Percentiles rank a stretch among this genome's conserved stretches.
These are phyloP conservation scores for Oncorhynchus clarkii DNA, from an alignment of 2,113 vertebrate genomes.

Conservation along the genomic window DNA sequence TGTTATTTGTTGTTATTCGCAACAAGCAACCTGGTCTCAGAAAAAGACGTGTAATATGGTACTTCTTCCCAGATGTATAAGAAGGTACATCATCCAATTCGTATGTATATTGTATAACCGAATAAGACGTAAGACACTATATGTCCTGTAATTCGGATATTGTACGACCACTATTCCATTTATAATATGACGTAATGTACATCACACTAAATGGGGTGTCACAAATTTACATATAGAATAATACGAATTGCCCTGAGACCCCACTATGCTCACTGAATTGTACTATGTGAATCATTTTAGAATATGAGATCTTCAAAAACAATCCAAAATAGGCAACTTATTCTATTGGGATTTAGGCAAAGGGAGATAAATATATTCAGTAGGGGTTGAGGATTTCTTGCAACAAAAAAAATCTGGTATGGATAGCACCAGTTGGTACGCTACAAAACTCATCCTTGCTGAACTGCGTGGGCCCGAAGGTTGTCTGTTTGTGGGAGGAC, in stretches of 20 bases:
- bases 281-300: background rate
- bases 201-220: no score
- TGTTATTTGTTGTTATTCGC: background rate
- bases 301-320: background rate
- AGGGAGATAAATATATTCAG: background rate
- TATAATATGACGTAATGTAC: no score
- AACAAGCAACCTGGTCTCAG: no score
- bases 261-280: background rate
- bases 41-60: no score
- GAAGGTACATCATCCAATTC: no score
- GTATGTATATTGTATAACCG: no score
- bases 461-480: conserved; percentile 33
- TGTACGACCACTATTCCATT: no score
- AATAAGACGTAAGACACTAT: no score
- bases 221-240: no score
- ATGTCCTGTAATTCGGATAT: no score
- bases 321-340: background rate
- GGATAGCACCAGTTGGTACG: background rate
- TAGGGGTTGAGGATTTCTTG: background rate
- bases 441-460: conserved; percentile 28
- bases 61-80: no score
- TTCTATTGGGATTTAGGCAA: background rate
- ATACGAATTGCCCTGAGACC: no score
- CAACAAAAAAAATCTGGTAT: background rate
- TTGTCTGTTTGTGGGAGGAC: conserved; percentile 20